phyloP scores from a whole-genome alignment of 2,113 vertebrate genomes.

The Gymnarchus niloticus region DNA sequence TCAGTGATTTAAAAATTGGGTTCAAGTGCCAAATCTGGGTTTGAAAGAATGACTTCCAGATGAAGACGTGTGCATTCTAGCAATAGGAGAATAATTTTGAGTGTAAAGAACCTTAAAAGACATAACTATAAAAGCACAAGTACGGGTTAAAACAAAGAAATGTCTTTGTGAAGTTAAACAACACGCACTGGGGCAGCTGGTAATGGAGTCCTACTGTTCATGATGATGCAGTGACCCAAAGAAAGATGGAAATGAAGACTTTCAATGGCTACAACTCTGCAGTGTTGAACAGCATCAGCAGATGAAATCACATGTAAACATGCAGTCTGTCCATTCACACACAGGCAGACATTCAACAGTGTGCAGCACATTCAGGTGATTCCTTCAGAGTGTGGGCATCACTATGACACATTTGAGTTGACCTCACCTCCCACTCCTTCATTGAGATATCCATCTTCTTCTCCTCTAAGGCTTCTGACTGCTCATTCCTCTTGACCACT shows the following conservation, averaged over 20 bases:
- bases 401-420: background rate
- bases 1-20: background rate
- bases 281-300: background rate
- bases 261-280: background rate
- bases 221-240: background rate
- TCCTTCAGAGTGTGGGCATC: no score
- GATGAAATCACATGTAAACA: background rate
- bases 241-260: background rate
- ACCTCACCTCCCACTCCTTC: conserved; percentile 76
- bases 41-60: background rate
- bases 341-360: background rate
- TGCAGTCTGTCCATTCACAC: background rate
- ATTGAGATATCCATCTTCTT: conserved; percentile 53
- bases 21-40: background rate
- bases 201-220: background rate
- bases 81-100: background rate
- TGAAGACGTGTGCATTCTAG: background rate
- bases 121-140: background rate
- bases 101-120: background rate
- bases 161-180: background rate
- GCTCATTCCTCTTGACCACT: conserved; percentile 70
- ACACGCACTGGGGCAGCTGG: background rate
- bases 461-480: conserved; percentile 59
- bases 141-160: background rate
- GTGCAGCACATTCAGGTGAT: background rate